Conservation (phyloP, 2,797 vertebrate genomes). For the Allobates femoralis region DNA sequence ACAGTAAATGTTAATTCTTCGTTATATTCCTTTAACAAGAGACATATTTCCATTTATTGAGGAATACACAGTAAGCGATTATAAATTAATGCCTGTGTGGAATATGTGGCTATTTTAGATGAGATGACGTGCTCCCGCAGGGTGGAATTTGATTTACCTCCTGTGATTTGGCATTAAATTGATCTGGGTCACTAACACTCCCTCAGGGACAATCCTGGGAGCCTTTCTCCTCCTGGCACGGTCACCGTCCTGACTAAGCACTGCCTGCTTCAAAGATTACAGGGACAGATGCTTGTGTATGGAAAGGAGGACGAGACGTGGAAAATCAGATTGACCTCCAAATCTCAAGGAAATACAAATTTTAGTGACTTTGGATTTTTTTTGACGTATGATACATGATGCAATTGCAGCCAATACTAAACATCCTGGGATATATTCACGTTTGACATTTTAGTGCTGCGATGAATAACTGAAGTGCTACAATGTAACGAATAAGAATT, state of each 20-base stretch:
- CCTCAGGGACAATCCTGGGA: conserved; percentile 2
- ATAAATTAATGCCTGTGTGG: background rate
- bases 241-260: conserved; percentile 17
- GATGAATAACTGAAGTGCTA: too few species aligned
- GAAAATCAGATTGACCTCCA: background rate
- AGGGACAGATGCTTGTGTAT: background rate
- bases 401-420: too few species aligned
- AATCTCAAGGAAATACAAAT: background rate
- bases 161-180: conserved; percentile 8
- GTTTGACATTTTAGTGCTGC: too few species aligned
- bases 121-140: background rate
- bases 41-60: background rate
- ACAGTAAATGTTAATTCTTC: too few species aligned
- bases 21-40: background rate
- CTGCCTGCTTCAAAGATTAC: conserved; percentile 18
- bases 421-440: too few species aligned
- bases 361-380: background rate
- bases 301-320: background rate
- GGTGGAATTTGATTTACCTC: conserved; percentile 21
- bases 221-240: conserved; percentile 20
- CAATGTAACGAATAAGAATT: too few species aligned
- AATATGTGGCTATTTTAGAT: background rate
- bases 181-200: conserved; percentile 31
- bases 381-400: background rate
- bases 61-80: background rate